Percentiles rank a stretch among this genome's conserved stretches.
These are phyloP conservation scores for Merluccius polli DNA, from an alignment of 2,797 vertebrate species.

Conservation along the genomic window DNA sequence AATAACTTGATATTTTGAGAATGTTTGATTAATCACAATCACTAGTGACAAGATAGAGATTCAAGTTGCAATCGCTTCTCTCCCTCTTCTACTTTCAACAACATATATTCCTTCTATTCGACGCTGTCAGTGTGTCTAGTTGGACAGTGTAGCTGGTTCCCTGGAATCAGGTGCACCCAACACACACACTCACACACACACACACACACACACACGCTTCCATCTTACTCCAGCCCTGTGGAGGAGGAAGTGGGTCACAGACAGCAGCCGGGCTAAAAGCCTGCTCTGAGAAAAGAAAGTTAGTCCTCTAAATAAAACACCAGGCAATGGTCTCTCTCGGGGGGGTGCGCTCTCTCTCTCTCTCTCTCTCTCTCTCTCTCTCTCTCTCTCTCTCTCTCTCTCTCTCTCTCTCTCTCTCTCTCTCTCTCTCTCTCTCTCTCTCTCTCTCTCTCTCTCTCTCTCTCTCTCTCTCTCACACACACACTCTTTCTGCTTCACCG, in stretches of 20 bases:
- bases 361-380: not conserved
- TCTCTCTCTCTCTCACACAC: constrained; percentile 17
- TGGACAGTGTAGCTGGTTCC: not conserved
- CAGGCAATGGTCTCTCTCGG: constrained; percentile 32
- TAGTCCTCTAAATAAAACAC: constrained; percentile 69
- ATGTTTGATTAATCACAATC: not conserved
- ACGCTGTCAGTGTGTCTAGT: not conserved
- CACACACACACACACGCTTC: constrained; percentile 9
- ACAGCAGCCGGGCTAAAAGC: constrained; percentile 65
- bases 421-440: constrained; percentile 22
- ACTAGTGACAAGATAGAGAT: not conserved
- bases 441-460: no score
- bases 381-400: constrained; percentile 18
- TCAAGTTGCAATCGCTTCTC: not conserved
- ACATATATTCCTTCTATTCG: not conserved
- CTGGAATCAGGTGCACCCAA: not conserved
- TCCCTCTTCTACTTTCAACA: not conserved
- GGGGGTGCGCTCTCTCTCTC: no score
- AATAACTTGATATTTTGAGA: not conserved
- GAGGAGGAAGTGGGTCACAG: constrained; percentile 67
- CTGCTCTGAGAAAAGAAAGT: constrained; percentile 46
- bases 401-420: no score
- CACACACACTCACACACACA: not conserved
- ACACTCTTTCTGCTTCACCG: constrained; percentile 1
- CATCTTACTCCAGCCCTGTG: constrained; percentile 19